phyloP scores from a whole-genome alignment of 1,140 invertebrate species.

The Achroia grisella region DNA sequence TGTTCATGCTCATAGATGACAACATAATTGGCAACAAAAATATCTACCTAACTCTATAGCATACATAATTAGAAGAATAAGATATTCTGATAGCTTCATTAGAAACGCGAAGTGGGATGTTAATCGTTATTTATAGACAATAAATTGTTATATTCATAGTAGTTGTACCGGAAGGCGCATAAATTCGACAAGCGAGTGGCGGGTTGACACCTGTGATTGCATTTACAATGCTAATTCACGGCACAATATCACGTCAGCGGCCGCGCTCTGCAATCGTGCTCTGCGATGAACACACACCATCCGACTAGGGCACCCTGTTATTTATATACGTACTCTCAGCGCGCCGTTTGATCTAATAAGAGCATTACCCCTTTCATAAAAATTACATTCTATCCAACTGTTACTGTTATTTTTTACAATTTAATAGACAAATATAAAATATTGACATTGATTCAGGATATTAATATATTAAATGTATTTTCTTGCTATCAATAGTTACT shows the following conservation, averaged over 20 bases:
- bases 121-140: conserved; percentile 58
- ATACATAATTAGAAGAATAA: background rate
- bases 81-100: conserved; percentile 29
- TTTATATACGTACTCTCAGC: too few species aligned
- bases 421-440: too few species aligned
- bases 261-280: conserved; percentile 24
- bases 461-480: too few species aligned
- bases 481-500: too few species aligned
- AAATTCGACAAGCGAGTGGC: conserved; percentile 63
- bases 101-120: conserved; percentile 25
- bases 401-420: too few species aligned
- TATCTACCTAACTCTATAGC: too few species aligned
- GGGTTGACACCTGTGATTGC: conserved; percentile 70
- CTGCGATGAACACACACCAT: conserved; percentile 10
- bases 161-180: conserved; percentile 57
- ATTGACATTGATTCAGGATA: too few species aligned
- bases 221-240: conserved; percentile 71
- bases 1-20: too few species aligned
- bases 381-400: too few species aligned
- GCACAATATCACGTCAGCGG: conserved; percentile 55
- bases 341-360: too few species aligned
- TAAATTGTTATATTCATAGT: conserved; percentile 57
- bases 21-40: too few species aligned
- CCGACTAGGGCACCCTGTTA: background rate
- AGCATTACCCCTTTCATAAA: too few species aligned